Base-by-base conservation (phyloP, 2,113 vertebrate genomes). In the Astatoreochromis straeleni region DNA sequence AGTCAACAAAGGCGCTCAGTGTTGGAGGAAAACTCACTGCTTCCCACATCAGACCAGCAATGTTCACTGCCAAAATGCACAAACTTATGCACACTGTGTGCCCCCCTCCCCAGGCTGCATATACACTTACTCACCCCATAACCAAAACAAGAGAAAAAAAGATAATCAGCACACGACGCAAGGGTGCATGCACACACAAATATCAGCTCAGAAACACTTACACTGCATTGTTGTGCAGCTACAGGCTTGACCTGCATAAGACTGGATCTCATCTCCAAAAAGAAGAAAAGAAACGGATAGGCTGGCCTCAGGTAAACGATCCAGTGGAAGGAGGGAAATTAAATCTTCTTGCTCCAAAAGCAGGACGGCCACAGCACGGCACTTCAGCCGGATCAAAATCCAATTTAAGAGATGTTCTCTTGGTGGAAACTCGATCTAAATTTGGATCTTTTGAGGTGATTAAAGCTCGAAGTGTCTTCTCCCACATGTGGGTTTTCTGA, bases 201-300 rank as follows among this genome's bases (percentile, higher is more conserved):
- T 40, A 65, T 10, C 51, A 45, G 57, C 7, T 65, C 11, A 35
- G 21, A 14, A 75, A 86, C 87, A 94, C 96, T 96, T 95, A 96
- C 94, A 70, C 92, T 42, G 88, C 94, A 90, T 17, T 95, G 89
- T 85, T 95, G 94, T 81, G 93, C 51, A 35, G 93, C 81, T 24
- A 91, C 93, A 84, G 94, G 88, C 83, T 95, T 94, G 86, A 94
- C 94, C 93, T 95, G 96, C 93, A 95, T 96, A 84, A 93, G 95
- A 90, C 96, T 96, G 93, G 95, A 95, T 93, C 95, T 96, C 96
- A 96, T 96, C 87, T 95, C 95, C 89, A 91, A 91, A 91, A 83
- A 82, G 57, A 60, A 33, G 6, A 17, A n/a, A 7, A 13, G 26
- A 82, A 70, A 19, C 9, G 2, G 29, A 29, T 16, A 7, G 45